Evolutionary conservation across 2,888 invertebrate genomes (phyloP), one percentile per base, ranked within the genome.

Genomic region (Perithous albicinctus): DNA sequence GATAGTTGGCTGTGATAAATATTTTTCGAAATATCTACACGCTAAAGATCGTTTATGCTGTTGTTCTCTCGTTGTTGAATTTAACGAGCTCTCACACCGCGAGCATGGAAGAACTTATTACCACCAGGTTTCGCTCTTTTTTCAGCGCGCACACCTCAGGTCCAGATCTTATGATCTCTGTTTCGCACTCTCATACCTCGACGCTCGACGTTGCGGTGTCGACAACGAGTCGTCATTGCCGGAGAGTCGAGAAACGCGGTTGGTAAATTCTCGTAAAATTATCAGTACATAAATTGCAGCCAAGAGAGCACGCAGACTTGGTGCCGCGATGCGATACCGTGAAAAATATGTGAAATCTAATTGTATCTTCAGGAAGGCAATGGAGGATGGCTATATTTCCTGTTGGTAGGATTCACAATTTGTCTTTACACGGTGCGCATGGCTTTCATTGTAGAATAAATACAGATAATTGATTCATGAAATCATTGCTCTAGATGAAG

Each of bases 211-310:
- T n/a, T n/a, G n/a, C n/a, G n/a, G 15, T 59, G 18, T 48, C 61
- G 61, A 61, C 59, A 67, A 41, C 15, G 61, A 10, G 35, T 51
- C 20, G 32, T 59, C 46, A n/a, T 35, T 10, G 35, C n/a, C n/a
- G n/a, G 20, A 2, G 61, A 15, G 3, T 48, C 48, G 41, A 41
- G 54, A 43, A 46, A 63, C 32, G 51, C 51, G 51, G 32, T 69
- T 77, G 61, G 69, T 12, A 41, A 77, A 67, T 38, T 63, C 41
- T 70, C 41, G 63, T 69, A 35, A 70, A 70, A 64, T 80, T 70
- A 46, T 64, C 46, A 63, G 54, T 46, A 63, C 26, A 63, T n/a
- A 64, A 74, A 80, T 69, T 56, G 38, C 32, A 41, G 29, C 26
- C n/a, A 43, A 12, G 8, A 5, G 15, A 73, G 66, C 41, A 2